A percentile compares a stretch with the other conserved stretches of the same genome.
phyloP scores from a whole-genome alignment of 2,797 vertebrate species.

The Phoeniculus purpureus region DNA sequence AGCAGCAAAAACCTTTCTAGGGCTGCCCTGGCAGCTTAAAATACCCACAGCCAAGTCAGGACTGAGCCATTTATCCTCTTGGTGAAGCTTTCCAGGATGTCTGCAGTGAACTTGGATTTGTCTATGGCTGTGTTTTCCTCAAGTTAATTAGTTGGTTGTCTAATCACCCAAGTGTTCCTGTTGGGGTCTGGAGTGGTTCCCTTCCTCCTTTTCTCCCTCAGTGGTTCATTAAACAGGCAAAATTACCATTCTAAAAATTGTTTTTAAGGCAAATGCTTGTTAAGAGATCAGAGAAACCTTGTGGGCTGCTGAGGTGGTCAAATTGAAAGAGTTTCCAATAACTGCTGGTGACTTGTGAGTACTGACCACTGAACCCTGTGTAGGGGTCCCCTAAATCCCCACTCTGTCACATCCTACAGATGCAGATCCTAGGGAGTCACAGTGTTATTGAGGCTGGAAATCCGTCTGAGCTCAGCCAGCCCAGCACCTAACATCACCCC shows the following conservation, averaged over 20 bases:
- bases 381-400: neutral
- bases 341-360: neutral
- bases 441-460: no score
- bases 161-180: slow-evolving; percentile 14
- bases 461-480: no score
- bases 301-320: neutral
- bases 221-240: slow-evolving; percentile 36
- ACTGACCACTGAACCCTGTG: neutral
- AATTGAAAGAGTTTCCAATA: neutral
- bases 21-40: neutral
- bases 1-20: neutral
- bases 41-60: neutral
- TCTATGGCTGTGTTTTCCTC: neutral
- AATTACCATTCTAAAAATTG: neutral
- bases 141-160: neutral
- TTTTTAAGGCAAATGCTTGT: neutral
- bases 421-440: neutral
- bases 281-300: neutral
- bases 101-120: neutral
- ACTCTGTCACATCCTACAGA: no score
- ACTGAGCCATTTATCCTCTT: no score
- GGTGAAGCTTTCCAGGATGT: neutral
- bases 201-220: slow-evolving; percentile 10
- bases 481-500: no score
- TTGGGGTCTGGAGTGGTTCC: neutral